A percentile compares a stretch with the other conserved stretches of the same genome.
phyloP scores from a whole-genome alignment of 2,888 invertebrate species.

The Priocnemis perturbator region DNA sequence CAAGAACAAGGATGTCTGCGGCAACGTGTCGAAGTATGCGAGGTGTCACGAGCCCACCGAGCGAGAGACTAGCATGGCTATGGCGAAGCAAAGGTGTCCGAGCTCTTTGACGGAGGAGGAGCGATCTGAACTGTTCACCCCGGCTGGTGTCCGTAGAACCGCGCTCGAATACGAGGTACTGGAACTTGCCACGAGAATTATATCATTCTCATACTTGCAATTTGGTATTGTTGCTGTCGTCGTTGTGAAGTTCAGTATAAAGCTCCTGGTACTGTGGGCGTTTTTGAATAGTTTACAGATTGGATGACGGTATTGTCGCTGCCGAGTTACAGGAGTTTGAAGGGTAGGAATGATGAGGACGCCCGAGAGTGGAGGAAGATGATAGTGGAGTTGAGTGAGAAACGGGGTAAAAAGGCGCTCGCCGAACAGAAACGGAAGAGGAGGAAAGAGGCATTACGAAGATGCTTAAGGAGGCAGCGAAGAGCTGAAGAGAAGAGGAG shows the following conservation, averaged over 20 bases:
- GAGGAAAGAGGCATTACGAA: neutral
- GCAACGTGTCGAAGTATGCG: neutral
- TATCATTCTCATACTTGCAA: no score
- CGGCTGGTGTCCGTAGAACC: constrained; percentile 46
- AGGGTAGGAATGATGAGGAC: constrained; percentile 42
- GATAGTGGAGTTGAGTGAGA: constrained; percentile 44
- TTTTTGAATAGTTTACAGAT: constrained; percentile 49
- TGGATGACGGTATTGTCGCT: constrained; percentile 59
- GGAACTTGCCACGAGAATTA: neutral
- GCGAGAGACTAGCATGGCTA: constrained; percentile 19
- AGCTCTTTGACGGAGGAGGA: constrained; percentile 52
- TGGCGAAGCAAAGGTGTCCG: constrained; percentile 49
- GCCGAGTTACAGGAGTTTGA: constrained; percentile 56
- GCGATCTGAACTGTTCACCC: constrained; percentile 47
- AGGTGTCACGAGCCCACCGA: neutral
- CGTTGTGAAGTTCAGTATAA: no score
- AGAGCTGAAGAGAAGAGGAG: constrained; percentile 15
- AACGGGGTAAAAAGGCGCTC: constrained; percentile 49
- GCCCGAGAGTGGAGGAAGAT: constrained; percentile 52
- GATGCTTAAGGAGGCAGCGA: no score
- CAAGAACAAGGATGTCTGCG: no score
- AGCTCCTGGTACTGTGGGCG: no score
- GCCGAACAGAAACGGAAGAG: constrained; percentile 29
- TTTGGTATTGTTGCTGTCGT: neutral
- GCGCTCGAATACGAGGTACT: constrained; percentile 55